Base-by-base conservation (phyloP, 2,113 vertebrate genomes). In the Penelope pileata region DNA sequence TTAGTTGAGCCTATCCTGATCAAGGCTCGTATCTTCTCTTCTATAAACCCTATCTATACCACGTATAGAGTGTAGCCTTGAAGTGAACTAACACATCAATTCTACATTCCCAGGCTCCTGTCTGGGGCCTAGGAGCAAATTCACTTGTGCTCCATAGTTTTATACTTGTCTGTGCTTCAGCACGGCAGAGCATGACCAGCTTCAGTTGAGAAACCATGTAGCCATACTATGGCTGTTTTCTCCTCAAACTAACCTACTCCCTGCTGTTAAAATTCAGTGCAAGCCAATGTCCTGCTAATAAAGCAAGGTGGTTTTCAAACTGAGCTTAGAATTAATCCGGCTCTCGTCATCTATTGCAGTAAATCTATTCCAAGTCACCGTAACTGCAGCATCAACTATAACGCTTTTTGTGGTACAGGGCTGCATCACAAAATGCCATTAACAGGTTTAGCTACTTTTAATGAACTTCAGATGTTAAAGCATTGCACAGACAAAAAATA, bases 21-120 rank as follows among this genome's bases (percentile, higher is more conserved):
- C 3, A 2, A 64, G 27, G 16, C 12, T 43, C 56, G 23, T n/a
- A 78, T 27, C 26, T 63, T 40, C 11, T 40, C 60, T 40, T 29
- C 36, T 63, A 7, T 12, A 75, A 78, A 59, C 11, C 10, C 14
- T 69, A 18, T 4, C 10, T 23, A 7, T n/a, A 22, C 7, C 4
- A 30, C 1, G 16, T 9, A 51, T 0, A 32, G 6, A 36, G 5
- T 3, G 17, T 16, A 66, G 51, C 18, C 43, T 43, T 43, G 62
- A 58, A 76, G 36, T 58, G 40, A 91, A 53, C 60, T n/a, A 72
- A 9, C 16, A 23, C 34, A 58, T 86, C 42, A 78, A 0, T 26
- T 42, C 59, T 17, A 53, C 18, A 16, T 45, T 63, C 18, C 26
- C 45, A 60, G 70, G 10, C 74, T n/a, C 34, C 70, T n/a, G 15